A percentile compares a stretch with the other conserved stretches of the same genome.
phyloP scores from a whole-genome alignment of 2,113 vertebrate species.

The Hippolais icterina region DNA sequence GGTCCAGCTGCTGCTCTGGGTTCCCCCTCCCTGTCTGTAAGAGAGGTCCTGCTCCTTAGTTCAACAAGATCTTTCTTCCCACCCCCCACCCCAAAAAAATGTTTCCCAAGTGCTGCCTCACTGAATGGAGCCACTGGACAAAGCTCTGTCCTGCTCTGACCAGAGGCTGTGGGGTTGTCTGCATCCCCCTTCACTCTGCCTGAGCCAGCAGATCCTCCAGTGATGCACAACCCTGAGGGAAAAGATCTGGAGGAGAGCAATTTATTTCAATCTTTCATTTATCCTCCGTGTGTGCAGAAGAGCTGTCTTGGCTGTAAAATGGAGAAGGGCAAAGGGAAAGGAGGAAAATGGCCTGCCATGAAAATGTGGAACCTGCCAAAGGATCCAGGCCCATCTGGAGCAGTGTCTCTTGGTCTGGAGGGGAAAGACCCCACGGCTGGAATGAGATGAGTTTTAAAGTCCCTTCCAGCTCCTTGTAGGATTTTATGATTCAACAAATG shows the following conservation, averaged over 20 bases:
- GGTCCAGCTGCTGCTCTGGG: not conserved
- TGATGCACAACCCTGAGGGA: fast-evolving
- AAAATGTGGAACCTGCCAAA: fast-evolving
- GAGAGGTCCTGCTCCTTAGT: not conserved
- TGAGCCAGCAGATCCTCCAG: not conserved
- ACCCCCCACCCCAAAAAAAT: fast-evolving
- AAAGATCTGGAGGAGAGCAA: no score
- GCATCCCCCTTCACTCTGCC: no score
- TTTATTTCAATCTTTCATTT: not conserved
- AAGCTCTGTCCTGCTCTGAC: not conserved
- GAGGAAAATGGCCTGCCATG: not conserved
- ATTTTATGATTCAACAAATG: not conserved
- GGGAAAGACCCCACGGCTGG: not conserved
- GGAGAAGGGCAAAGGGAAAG: not conserved
- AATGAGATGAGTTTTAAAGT: not conserved
- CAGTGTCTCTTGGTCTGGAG: not conserved
- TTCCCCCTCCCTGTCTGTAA: not conserved
- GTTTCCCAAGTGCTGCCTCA: not conserved
- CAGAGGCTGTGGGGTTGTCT: not conserved
- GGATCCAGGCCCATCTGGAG: not conserved
- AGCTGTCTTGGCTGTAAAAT: not conserved
- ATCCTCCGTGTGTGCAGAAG: not conserved
- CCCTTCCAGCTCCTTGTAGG: not conserved
- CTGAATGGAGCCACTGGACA: not conserved
- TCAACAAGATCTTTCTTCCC: not conserved